Conservation (phyloP, 1,140 invertebrate genomes). For the Scaptomyza hsui region DNA sequence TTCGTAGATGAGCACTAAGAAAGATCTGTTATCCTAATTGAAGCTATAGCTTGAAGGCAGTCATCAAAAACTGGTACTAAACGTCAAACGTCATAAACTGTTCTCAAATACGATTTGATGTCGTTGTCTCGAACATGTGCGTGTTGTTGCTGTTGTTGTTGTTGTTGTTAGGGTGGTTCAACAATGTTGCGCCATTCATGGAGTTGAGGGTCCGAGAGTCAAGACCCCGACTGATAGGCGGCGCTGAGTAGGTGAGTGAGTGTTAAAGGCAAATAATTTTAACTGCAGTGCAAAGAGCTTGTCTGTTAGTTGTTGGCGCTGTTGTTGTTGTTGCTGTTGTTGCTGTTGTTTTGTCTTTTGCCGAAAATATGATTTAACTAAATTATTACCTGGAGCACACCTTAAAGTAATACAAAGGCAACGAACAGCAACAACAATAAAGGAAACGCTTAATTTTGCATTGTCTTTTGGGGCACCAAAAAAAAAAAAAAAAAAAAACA, state of each 20-base stretch:
- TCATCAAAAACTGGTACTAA: conserved; percentile 14
- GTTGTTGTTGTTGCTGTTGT: conserved; percentile 21
- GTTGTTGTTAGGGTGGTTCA: conserved; percentile 14
- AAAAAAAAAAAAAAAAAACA: conserved; percentile 26
- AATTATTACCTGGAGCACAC: conserved; percentile 83
- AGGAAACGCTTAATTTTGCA: conserved; percentile 82
- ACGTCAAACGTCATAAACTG: conserved; percentile 43
- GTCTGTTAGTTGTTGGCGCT: conserved; percentile 12
- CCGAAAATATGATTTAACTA: conserved; percentile 82
- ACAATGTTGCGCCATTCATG: conserved; percentile 47
- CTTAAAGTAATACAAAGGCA: conserved; percentile 83
- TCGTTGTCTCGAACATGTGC: conserved; percentile 20
- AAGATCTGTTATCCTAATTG: conserved; percentile 32
- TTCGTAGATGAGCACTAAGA: too few relatives aligned
- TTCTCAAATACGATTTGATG: conserved; percentile 47
- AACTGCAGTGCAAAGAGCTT: conserved; percentile 45
- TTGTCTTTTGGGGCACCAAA: conserved; percentile 67
- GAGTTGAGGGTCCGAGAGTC: conserved; percentile 25
- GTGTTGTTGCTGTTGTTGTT: neutral
- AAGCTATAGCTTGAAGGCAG: too few relatives aligned
- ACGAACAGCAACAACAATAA: conserved; percentile 70
- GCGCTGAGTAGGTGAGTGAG: conserved; percentile 74
- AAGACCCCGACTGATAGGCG: conserved; percentile 61
- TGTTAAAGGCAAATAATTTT: conserved; percentile 78
- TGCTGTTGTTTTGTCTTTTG: conserved; percentile 52